Percentiles rank a stretch among this genome's conserved stretches.
phyloP scores from a whole-genome alignment of 2,888 invertebrate species.

The Yponomeuta evonymella region DNA sequence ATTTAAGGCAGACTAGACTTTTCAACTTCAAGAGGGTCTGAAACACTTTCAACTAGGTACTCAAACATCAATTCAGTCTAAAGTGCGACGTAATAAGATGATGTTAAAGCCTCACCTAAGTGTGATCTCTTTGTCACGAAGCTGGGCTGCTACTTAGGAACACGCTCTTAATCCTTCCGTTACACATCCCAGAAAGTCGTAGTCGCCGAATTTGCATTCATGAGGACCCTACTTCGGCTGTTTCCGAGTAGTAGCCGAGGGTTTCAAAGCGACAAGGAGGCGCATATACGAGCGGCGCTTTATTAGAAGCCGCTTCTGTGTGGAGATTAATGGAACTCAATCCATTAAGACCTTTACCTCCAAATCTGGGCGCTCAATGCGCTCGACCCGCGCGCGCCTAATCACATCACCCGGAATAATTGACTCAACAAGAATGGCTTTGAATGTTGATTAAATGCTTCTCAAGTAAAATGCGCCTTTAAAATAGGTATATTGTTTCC shows the following conservation, averaged over 20 bases:
- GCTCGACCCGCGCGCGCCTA: neutral
- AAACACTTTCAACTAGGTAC: conserved; percentile 3
- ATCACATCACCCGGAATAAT: neutral
- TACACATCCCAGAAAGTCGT: too few relatives aligned
- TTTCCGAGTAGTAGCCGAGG: neutral
- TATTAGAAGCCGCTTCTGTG: conserved; percentile 1
- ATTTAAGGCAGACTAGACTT: neutral
- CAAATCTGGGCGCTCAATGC: neutral
- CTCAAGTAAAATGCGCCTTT: neutral
- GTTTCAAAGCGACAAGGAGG: neutral
- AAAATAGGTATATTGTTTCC: neutral
- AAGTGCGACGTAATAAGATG: neutral
- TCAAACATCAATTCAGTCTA: neutral
- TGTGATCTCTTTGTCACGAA: neutral
- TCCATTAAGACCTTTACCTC: conserved; percentile 3
- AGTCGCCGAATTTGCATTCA: too few relatives aligned
- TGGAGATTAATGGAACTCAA: neutral
- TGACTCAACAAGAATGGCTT: neutral
- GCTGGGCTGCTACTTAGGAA: neutral
- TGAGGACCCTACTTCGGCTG: too few relatives aligned
- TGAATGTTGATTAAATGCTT: neutral
- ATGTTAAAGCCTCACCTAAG: neutral
- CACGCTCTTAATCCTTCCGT: too few relatives aligned
- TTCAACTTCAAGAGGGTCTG: neutral
- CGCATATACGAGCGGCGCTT: neutral